Conservation (phyloP, 2,113 vertebrate genomes). For the Plecotus auritus region DNA sequence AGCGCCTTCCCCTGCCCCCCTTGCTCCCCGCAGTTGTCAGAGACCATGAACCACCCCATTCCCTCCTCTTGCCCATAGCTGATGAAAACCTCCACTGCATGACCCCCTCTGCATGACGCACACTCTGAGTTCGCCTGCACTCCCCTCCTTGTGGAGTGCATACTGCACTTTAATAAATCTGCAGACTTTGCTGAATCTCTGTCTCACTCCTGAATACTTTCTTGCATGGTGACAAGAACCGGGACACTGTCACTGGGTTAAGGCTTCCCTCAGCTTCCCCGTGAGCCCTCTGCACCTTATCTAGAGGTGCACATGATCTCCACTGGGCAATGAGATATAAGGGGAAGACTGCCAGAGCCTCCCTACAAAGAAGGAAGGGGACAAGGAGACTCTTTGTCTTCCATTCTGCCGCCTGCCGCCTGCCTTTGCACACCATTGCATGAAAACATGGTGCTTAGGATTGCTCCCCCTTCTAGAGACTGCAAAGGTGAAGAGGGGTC, state of each 20-base stretch:
- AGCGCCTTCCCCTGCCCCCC: neutral
- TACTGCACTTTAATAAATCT: neutral
- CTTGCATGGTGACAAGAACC: neutral
- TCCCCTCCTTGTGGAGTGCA: neutral
- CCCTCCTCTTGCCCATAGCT: neutral
- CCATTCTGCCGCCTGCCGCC: neutral
- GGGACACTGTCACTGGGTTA: neutral
- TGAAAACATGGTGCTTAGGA: neutral
- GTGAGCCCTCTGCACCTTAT: neutral
- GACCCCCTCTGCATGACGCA: neutral
- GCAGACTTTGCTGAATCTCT: neutral
- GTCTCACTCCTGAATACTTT: neutral
- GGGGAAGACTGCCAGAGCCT: neutral
- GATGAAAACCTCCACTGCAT: neutral
- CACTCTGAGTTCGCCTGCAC: neutral
- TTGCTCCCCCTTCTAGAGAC: accelerated
- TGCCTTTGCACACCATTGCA: neutral
- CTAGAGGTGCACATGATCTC: neutral
- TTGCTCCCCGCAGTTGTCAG: neutral
- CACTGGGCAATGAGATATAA: neutral
- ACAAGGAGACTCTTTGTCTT: neutral
- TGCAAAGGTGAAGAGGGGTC: neutral
- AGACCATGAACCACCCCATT: neutral
- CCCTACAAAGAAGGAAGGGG: neutral
- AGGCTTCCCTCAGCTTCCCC: neutral